Evolutionary conservation across 2,113 vertebrate species (phyloP), one percentile per base, ranked within the genome.

Genomic region (Podarcis raffonei): DNA sequence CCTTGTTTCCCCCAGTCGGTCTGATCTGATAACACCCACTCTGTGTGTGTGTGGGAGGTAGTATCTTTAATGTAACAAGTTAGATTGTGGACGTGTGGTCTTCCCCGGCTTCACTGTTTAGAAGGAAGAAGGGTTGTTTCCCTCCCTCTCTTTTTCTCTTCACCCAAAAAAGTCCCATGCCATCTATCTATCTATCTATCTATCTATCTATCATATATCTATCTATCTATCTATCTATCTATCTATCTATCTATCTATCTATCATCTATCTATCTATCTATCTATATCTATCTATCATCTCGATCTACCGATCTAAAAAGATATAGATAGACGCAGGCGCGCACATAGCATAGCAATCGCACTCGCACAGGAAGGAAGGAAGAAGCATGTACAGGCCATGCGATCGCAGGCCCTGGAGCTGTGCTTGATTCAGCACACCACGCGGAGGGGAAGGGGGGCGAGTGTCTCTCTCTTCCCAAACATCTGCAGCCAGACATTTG

Each of bases 401-500:
- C 30, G 53, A 87, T 1, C 6, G 5, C 77, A 82, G 62, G 66
- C 74, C 86, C 71, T 13, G 65, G 68, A 83, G 81, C 59, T n/a
- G 59, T 59, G 90, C 59, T 83, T 72, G 83, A 77, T 90, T 83
- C 65, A 84, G 18, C 62, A 53, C 25, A 11, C 71, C 69, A 48
- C 48, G 48, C 25, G 57, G 39, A 57, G 80, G 2, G 1, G 3
- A 20, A 35, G 32, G 69, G 78, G 57, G 83, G 82, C 72, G 8
- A 72, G 35, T 4, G 2, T 4, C 11, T 1, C 62, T 1, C 62
- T n/a, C 87, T 77, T 76, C 75, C 23, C 30, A 89, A 88, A 81
- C 85, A 91, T 87, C 92, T 92, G 92, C 88, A 62, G 81, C 68
- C 75, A 79, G 83, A 83, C 5, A 65, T 76, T 62, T 85, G 81